Conservation (phyloP, 2,888 invertebrate genomes). For the Aspidiotus destructor region DNA sequence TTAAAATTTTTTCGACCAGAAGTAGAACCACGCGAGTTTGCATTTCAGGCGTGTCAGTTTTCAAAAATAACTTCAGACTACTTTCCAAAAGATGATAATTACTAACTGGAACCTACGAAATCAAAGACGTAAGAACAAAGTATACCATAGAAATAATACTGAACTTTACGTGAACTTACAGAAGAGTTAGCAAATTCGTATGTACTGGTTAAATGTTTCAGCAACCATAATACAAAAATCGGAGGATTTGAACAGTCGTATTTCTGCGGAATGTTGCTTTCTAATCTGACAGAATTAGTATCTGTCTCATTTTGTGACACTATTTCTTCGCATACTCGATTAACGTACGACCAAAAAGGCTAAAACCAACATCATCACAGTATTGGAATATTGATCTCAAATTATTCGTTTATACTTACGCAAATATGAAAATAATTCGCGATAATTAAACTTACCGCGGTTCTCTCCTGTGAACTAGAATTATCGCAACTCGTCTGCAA, state of each 20-base stretch:
- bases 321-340: slow-evolving; percentile 17
- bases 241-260: slow-evolving; percentile 15
- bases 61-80: slow-evolving; percentile 45
- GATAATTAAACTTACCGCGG: too few species aligned
- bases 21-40: slow-evolving; percentile 42
- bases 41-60: slow-evolving; percentile 45
- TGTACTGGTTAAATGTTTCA: slow-evolving; percentile 35
- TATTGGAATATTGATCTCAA: not conserved
- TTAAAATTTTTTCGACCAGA: slow-evolving; percentile 37
- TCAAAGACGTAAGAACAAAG: not conserved
- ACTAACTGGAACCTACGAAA: slow-evolving; percentile 38
- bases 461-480: slow-evolving; percentile 32
- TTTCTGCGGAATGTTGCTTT: slow-evolving; percentile 1
- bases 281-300: slow-evolving; percentile 7
- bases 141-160: not conserved
- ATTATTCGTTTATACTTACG: not conserved
- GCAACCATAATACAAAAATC: slow-evolving; percentile 21
- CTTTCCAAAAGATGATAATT: slow-evolving; percentile 46
- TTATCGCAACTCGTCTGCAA: slow-evolving; percentile 45
- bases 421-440: too few species aligned
- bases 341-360: slow-evolving; percentile 22
- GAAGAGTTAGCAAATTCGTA: slow-evolving; percentile 13
- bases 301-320: not conserved
- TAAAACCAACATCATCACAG: not conserved
- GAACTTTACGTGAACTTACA: not conserved